Evolutionary conservation across 2,797 vertebrate species (phyloP), one percentile per base, ranked within the genome.

Genomic region (Phrynocephalus vlangalii): DNA sequence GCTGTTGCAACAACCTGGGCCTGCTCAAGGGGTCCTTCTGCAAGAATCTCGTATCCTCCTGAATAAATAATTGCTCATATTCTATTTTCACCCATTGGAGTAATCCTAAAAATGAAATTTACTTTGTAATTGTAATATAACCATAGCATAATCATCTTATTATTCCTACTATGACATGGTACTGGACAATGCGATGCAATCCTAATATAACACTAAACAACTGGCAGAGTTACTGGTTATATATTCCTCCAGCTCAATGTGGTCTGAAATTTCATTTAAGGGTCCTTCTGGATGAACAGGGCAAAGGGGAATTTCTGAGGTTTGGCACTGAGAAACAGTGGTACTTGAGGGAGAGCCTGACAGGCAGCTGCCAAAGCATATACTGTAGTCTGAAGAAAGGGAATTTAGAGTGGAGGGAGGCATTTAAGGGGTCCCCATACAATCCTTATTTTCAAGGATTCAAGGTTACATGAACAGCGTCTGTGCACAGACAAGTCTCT

Each of bases 1-100:
- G 87, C 84, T 94, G 38, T 93, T 94, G 95, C 89, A 91, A 83
- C 76, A 91, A 87, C 38, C 80, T 0, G 72, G 84, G 89, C 90
- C 86, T 91, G 92, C 85, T 95, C 8, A 48, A 91, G 82, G 88
- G 92, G 79, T 83, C 87, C 16, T n/a, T 92, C 89, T 93, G 67
- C 67, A 90, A 86, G 86, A 78, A 67, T 67, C 79, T 66, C 75
- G 63, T 44, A 30, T 82, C n/a, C 44, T 88, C n/a, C 44, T 88
- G 84, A 88, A 80, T 16, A 87, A 88, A 91, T 92, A 78, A 94
- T 92, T 83, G 88, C 91, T 92, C 92, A 87, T 83, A 26, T 84
- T 80, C 60, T 56, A 68, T 81, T 88, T 83, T 68, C 26, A 8
- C 16, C 63, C 72, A 28, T 86, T 79, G 50, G 38, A 83, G 2